Evolutionary conservation across 2,797 vertebrate species (phyloP), one percentile per base, ranked within the genome.

Genomic region (Dallia pectoralis): DNA sequence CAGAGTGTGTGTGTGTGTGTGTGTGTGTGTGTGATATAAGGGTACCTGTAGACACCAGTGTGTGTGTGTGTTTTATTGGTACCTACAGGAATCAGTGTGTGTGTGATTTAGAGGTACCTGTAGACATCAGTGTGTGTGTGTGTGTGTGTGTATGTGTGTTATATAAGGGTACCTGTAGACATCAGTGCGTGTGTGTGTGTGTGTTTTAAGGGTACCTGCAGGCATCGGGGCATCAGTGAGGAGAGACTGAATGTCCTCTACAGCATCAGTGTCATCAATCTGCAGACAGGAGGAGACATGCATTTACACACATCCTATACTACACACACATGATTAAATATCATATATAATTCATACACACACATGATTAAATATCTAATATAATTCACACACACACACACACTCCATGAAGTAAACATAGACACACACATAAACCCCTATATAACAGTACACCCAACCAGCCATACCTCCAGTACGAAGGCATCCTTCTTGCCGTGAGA

Each of bases 401-500:
- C 25, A 0, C 29, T 0, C 25, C 15, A 19, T 22, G 11, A 12
- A 2, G 16, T 18, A 30, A 14, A 30, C 51, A 59, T 19, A 19
- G 18, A 33, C 30, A 65, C 63, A 19, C 30, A 47, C 66, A 47
- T 36, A 36, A 8, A 4, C 40, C 40, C 15, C 40, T 30, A 63
- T 12, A 63, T 2, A 3, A 29, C 12, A 29, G 12, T 14, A 16
- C 15, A 68, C 33, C 47, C 40, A 15, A 8, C 5, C 71, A 56
- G 18, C 51, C 67, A 65, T 66, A 91, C 98, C 95, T 99, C 98
- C 82, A 99, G 90, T 62, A 99, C 97, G 80, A 99, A 99, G 73
- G 98, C 97, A 78, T 99, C 98, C 87, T 99, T 99, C 82, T 99
- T 99, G 19, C 98, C 98, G 67, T 99, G 97, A 5, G 98, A 99